Evolutionary conservation across 2,888 invertebrate species (phyloP).

Genomic region (Sisyra nigra): DNA sequence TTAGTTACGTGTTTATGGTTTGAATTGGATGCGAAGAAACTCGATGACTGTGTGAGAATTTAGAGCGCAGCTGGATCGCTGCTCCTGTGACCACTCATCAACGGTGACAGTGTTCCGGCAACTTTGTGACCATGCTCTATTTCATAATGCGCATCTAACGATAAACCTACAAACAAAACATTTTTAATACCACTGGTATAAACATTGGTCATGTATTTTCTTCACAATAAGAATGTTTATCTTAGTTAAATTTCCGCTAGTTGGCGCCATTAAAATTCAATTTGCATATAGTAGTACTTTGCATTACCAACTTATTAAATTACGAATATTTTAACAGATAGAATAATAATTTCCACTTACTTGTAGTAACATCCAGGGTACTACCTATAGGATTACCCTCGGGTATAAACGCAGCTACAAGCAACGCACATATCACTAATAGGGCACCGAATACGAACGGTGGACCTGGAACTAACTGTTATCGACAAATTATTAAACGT

Average conservation of each 20-base stretch:
- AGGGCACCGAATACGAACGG: constrained; percentile 97
- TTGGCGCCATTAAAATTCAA: background rate
- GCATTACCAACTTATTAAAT: too few species aligned
- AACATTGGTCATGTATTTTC: too few species aligned
- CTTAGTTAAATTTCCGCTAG: too few species aligned
- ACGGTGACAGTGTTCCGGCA: constrained; percentile 59
- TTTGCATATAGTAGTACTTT: too few species aligned
- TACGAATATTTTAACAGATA: constrained; percentile 6
- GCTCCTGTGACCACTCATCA: constrained; percentile 37
- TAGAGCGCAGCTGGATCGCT: constrained; percentile 25
- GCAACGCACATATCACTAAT: constrained; percentile 86
- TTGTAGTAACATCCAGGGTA: constrained; percentile 39
- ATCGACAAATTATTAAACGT: constrained; percentile 11
- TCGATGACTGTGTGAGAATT: constrained; percentile 11
- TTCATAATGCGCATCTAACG: constrained; percentile 67
- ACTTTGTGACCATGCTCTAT: constrained; percentile 63
- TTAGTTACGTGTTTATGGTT: too few species aligned
- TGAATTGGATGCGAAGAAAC: too few species aligned
- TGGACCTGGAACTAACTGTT: constrained; percentile 83
- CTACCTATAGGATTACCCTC: constrained; percentile 36
- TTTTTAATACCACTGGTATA: too few species aligned
- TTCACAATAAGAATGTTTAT: too few species aligned
- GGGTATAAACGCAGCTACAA: constrained; percentile 80
- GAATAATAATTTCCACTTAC: constrained; percentile 24
- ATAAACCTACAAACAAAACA: constrained; percentile 35